A percentile compares a stretch with the other conserved stretches of the same genome.
Evolutionary conservation across 2,797 vertebrate genomes (phyloP).

Genomic region (Zenarchopterus dispar): DNA sequence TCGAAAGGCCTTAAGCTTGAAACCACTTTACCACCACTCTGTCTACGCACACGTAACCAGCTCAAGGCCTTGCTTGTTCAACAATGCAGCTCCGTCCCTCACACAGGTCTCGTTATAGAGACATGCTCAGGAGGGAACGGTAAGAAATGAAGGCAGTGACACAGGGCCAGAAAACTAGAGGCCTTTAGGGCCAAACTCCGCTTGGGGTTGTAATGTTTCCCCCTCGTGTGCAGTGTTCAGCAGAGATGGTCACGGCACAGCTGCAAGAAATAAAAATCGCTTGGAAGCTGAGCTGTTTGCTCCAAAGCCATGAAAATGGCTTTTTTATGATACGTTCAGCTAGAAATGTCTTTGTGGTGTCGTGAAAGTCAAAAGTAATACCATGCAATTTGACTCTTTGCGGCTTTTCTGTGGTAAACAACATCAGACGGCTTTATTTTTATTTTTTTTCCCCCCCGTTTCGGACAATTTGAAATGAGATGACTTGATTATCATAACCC

Average conservation of each 20-base stretch:
- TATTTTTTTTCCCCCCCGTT: constrained; percentile 22
- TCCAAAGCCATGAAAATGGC: constrained; percentile 63
- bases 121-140: constrained; percentile 51
- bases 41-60: constrained; percentile 17
- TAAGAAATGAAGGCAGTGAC: constrained; percentile 47
- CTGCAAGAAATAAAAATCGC: constrained; percentile 69
- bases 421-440: constrained; percentile 36
- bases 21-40: constrained; percentile 54
- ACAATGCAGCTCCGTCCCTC: constrained; percentile 24
- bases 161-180: constrained; percentile 39
- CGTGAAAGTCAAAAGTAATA: constrained; percentile 42
- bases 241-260: constrained; percentile 70
- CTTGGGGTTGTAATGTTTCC: constrained; percentile 59
- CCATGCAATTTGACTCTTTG: constrained; percentile 41
- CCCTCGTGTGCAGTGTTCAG: constrained; percentile 61
- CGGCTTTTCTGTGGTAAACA: constrained; percentile 49
- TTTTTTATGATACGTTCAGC: constrained; percentile 60
- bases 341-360: constrained; percentile 51
- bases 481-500: constrained; percentile 63
- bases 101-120: constrained; percentile 34
- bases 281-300: constrained; percentile 64
- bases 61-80: constrained; percentile 52
- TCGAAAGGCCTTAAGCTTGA: constrained; percentile 66
- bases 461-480: constrained; percentile 51
- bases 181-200: constrained; percentile 58